Evolutionary conservation across 2,888 invertebrate genomes (phyloP).

Genomic region (Trachelus tabidus): DNA sequence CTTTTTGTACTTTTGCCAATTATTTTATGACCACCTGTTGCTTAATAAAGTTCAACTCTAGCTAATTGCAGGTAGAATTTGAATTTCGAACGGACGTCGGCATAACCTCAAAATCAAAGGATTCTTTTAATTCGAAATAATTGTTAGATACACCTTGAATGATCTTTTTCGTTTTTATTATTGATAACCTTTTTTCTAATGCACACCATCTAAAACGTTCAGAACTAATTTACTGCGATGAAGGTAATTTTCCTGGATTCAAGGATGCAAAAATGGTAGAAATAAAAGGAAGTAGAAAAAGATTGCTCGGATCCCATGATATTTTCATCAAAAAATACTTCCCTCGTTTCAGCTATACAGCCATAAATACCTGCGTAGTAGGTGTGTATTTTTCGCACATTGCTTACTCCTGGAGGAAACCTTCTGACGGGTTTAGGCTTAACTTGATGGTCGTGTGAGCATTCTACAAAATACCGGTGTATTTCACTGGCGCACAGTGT

Average conservation of each 20-base stretch:
- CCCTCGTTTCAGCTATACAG: no score
- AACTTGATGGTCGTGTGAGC: neutral
- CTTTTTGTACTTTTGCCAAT: conserved; percentile 14
- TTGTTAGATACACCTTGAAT: neutral
- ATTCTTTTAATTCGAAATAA: conserved; percentile 15
- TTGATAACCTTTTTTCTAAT: neutral
- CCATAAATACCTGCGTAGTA: neutral
- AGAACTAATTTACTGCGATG: neutral
- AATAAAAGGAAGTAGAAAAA: neutral
- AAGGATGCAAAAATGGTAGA: neutral
- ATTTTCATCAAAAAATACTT: neutral
- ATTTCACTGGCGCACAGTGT: neutral
- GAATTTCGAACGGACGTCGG: neutral
- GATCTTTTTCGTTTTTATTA: neutral
- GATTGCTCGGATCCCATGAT: neutral
- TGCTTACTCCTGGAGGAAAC: neutral
- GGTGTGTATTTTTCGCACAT: neutral
- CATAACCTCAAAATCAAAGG: conserved; percentile 14
- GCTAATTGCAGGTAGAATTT: neutral
- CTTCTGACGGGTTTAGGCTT: neutral
- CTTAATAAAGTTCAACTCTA: conserved; percentile 21
- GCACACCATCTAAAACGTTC: neutral
- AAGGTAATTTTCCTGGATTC: neutral
- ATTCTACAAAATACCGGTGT: neutral
- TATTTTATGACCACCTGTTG: conserved; percentile 35